A percentile compares a stretch with the other conserved stretches of the same genome.
phyloP scores from a whole-genome alignment of 2,797 vertebrate genomes.

The Bradypus variegatus region DNA sequence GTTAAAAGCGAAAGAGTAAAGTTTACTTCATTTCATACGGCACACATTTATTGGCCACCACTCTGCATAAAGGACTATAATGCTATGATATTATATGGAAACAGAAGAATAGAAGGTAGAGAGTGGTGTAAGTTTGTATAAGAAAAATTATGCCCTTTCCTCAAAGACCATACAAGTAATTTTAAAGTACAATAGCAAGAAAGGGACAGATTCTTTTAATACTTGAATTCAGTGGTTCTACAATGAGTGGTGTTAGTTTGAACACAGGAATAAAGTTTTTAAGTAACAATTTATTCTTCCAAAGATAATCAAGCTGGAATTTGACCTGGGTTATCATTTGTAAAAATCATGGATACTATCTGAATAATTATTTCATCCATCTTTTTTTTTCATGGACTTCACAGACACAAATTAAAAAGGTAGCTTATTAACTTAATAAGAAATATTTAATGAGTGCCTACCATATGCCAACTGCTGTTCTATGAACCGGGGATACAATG shows the following conservation, averaged over 20 bases:
- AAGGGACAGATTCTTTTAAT: not conserved
- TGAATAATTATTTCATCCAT: not conserved
- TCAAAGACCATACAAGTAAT: not conserved
- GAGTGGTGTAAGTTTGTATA: not conserved
- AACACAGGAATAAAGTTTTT: not conserved
- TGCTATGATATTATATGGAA: not conserved
- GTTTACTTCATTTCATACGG: not conserved
- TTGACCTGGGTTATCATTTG: not conserved
- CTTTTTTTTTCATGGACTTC: not conserved
- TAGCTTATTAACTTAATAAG: not conserved
- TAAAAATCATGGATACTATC: not conserved
- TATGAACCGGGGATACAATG: too few species aligned
- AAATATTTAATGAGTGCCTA: not conserved
- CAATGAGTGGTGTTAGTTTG: not conserved
- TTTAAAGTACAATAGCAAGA: not conserved
- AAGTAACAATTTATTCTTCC: not conserved
- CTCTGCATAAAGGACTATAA: not conserved
- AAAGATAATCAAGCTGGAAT: not conserved
- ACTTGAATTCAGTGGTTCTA: not conserved
- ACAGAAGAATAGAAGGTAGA: not conserved
- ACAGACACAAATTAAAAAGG: not conserved
- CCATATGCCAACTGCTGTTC: not conserved
- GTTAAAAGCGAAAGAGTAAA: not conserved
- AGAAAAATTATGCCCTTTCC: not conserved
- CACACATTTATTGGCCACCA: not conserved